phyloP scores from a whole-genome alignment of 1,140 invertebrate genomes.

The Drosophila simulans region DNA sequence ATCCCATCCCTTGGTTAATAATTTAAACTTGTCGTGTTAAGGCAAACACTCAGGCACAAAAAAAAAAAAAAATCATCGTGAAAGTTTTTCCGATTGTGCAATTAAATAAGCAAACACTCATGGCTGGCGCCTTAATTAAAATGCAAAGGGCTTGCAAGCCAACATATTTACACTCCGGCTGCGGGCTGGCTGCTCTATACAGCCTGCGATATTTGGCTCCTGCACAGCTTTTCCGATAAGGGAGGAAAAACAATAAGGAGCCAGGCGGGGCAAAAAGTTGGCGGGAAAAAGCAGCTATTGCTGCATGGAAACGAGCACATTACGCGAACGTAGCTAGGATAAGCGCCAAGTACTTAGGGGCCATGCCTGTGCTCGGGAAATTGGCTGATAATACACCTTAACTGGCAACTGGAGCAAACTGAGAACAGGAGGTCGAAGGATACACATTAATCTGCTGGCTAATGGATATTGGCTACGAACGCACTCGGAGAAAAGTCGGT shows the following conservation, averaged over 20 bases:
- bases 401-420: conserved; percentile 15
- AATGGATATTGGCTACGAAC: conserved; percentile 29
- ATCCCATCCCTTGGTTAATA: conserved; percentile 53
- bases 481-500: not conserved
- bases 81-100: conserved; percentile 73
- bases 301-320: conserved; percentile 57
- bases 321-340: conserved; percentile 35
- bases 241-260: conserved; percentile 5
- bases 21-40: conserved; percentile 75
- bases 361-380: conserved; percentile 45
- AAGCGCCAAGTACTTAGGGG: conserved; percentile 44
- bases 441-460: conserved; percentile 31
- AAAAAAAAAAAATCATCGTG: conserved; percentile 48
- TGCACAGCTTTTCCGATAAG: conserved; percentile 49
- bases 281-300: conserved; percentile 22
- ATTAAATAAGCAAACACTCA: conserved; percentile 77
- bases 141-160: conserved; percentile 56
- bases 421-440: conserved; percentile 15
- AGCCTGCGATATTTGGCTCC: conserved; percentile 34
- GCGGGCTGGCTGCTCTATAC: not conserved
- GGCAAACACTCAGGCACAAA: conserved; percentile 58
- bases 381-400: conserved; percentile 66
- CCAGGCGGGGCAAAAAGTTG: conserved; percentile 15
- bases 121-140: conserved; percentile 72
- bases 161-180: conserved; percentile 53